Evolutionary conservation across 2,888 invertebrate species (phyloP), one percentile per base, ranked within the genome.

Genomic region (Strigamia transsilvanica): DNA sequence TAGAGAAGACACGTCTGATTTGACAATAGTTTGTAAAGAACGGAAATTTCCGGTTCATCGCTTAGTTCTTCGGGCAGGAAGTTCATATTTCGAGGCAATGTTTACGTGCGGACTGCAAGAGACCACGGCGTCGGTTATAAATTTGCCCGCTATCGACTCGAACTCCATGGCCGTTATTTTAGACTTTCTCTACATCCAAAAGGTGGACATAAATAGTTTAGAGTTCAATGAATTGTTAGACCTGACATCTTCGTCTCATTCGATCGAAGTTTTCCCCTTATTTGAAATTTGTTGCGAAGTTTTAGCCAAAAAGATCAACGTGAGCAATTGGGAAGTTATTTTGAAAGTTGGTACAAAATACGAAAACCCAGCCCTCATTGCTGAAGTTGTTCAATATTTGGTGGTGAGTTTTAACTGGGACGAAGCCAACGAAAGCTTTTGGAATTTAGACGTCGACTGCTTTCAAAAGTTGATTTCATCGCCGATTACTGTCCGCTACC

Each of bases 1-100:
- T n/a, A 46, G 46, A n/a, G 46, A 46, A 46, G 46, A 46, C 12
- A 15, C 13, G 12, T 46, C 13, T 46, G 46, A 46, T 13, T 4
- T 46, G 46, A 46, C 46, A 46, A 46, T 46, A 12, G 46, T 46
- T 15, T 46, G 46, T 46, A 46, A 46, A 46, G 46, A 46, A 46
- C 46, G 46, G 46, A 46, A 46, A 46, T 46, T 46, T 46, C 46
- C 46, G 15, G 46, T 46, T 46, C 46, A 46, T 46, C 46, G 46
- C 1, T 46, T 46, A 13, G 15, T 46, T 46, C 46, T 46, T 46
- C 46, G 46, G 3, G 46, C 46, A 9, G 46, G 46, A 12, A 46
- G 46, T 46, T 46, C 46, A 0, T 46, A 46, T n/a, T 46, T 46
- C 15, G 46, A 46, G n/a, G 46, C 46, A 13, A 46, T 46, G 46